phyloP scores from a whole-genome alignment of 2,113 vertebrate species.

The Anguilla japonica region DNA sequence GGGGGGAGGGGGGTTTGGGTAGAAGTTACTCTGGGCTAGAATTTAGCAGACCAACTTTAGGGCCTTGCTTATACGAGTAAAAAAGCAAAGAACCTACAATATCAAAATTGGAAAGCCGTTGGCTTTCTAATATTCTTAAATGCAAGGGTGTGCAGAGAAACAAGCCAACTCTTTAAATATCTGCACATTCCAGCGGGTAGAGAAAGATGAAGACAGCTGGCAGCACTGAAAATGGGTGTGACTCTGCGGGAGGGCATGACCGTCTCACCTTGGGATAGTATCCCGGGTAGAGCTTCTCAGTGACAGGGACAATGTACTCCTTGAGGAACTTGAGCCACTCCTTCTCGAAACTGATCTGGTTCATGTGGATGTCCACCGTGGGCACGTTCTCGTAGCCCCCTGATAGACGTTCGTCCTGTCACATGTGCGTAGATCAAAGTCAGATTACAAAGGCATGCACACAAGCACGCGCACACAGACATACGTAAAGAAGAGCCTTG shows the following conservation, averaged over 20 bases:
- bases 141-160: no score
- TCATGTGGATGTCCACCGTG: slow-evolving; percentile 88
- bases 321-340: slow-evolving; percentile 86
- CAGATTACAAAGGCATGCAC: no score
- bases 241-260: no score
- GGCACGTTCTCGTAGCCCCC: slow-evolving; percentile 88
- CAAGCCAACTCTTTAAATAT: no score
- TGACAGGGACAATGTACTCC: slow-evolving; percentile 79
- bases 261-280: slow-evolving; percentile 80
- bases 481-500: neutral
- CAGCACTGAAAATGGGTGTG: neutral
- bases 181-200: neutral
- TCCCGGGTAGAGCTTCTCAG: slow-evolving; percentile 79
- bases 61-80: no score
- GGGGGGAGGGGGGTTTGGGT: no score
- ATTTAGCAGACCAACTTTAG: no score
- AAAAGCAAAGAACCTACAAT: no score
- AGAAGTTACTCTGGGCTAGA: no score
- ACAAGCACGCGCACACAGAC: neutral
- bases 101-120: no score
- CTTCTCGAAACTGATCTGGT: slow-evolving; percentile 80
- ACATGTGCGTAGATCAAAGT: neutral
- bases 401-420: slow-evolving; percentile 77
- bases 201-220: neutral
- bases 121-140: no score